Evolutionary conservation across 2,888 invertebrate genomes (phyloP).

Genomic region (Drosophila gaucha): DNA sequence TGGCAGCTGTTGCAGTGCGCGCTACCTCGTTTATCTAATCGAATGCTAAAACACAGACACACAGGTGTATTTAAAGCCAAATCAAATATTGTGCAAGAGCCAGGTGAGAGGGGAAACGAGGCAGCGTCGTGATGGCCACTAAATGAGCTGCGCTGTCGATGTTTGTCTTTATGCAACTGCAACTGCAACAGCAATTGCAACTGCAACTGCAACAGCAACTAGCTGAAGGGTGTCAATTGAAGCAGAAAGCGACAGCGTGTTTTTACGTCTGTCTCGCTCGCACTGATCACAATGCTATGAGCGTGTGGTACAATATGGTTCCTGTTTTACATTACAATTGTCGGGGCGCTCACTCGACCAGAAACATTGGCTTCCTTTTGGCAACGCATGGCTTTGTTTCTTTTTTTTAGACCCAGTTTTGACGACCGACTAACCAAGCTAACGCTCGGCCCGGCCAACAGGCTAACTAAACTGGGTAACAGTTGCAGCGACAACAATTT

Average conservation of each 20-base stretch:
- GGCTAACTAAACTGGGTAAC: constrained; percentile 70
- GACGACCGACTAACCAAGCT: constrained; percentile 74
- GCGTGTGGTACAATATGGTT: constrained; percentile 66
- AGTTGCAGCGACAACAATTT: constrained; percentile 63
- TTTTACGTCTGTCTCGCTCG: constrained; percentile 11
- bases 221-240: constrained; percentile 75
- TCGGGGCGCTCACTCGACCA: constrained; percentile 66
- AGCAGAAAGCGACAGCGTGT: constrained; percentile 63
- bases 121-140: constrained; percentile 40
- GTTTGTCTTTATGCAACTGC: constrained; percentile 61
- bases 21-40: constrained; percentile 46
- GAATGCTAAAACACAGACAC: constrained; percentile 26
- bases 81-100: constrained; percentile 55
- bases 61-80: constrained; percentile 30
- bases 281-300: constrained; percentile 13
- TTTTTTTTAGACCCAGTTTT: constrained; percentile 63
- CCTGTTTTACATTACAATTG: constrained; percentile 77
- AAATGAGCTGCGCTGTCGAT: constrained; percentile 52
- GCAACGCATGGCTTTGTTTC: constrained; percentile 32
- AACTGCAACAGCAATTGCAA: constrained; percentile 37
- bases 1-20: constrained; percentile 16
- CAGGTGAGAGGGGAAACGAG: constrained; percentile 23
- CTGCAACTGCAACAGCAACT: constrained; percentile 36
- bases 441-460: constrained; percentile 25
- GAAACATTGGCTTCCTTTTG: constrained; percentile 77